Percentiles rank a stretch among this genome's conserved stretches.
phyloP scores from a whole-genome alignment of 2,113 vertebrate species.

The Rutilus rutilus region DNA sequence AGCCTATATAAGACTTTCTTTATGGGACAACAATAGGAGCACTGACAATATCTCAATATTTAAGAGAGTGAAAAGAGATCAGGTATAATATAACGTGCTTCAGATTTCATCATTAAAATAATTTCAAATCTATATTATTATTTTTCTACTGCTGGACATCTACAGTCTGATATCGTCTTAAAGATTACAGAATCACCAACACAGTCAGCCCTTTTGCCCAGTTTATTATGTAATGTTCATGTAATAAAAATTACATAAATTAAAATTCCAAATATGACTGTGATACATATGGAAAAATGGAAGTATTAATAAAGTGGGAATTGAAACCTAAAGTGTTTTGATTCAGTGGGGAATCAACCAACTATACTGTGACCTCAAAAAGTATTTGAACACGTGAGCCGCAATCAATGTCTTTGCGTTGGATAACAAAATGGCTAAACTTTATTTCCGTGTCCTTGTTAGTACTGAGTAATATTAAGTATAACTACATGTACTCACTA shows the following conservation, averaged over 20 bases:
- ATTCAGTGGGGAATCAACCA: not conserved
- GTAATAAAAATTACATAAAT: constrained; percentile 17
- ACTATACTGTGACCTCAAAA: not conserved
- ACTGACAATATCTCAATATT: too few species aligned
- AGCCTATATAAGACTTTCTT: too few species aligned
- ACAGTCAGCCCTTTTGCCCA: constrained; percentile 44
- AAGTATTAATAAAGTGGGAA: not conserved
- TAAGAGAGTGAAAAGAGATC: too few species aligned
- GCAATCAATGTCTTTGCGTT: not conserved
- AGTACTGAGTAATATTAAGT: too few species aligned
- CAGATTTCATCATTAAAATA: not conserved
- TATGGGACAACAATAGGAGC: too few species aligned
- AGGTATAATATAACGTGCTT: too few species aligned
- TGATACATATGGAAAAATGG: not conserved
- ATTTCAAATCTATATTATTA: not conserved
- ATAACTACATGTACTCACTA: too few species aligned
- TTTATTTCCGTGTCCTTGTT: too few species aligned
- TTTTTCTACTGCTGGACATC: not conserved
- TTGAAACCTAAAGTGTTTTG: not conserved
- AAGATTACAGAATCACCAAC: constrained; percentile 16
- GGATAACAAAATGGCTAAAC: not conserved
- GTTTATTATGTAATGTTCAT: constrained; percentile 23
- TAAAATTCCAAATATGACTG: constrained; percentile 22
- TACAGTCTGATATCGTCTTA: not conserved
- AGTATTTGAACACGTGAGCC: not conserved